Evolutionary conservation across 23 tunicate species (phyloP), one percentile per base, ranked within the genome.

Genomic region (Corella eumyota): DNA sequence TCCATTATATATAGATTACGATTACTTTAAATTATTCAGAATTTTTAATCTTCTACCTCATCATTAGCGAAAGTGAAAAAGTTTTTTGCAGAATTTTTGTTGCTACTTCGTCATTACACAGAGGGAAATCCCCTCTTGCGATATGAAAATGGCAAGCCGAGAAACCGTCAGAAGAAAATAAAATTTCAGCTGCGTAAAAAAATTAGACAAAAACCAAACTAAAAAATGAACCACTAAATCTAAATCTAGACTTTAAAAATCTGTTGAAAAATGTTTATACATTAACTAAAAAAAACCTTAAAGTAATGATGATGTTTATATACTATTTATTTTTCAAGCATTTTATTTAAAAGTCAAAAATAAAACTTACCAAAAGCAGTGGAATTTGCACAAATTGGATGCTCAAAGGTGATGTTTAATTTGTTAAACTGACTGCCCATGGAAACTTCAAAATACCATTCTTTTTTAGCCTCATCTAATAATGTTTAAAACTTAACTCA

Each of bases 281-380:
- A n/a, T n/a, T n/a, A n/a, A n/a, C n/a, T n/a, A n/a, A n/a, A n/a
- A n/a, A n/a, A n/a, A n/a, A n/a, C n/a, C n/a, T n/a, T n/a, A n/a
- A n/a, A n/a, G n/a, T n/a, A n/a, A n/a, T n/a, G n/a, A n/a, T n/a
- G n/a, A n/a, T n/a, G n/a, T n/a, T n/a, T n/a, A n/a, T n/a, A n/a
- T n/a, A n/a, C n/a, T n/a, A n/a, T n/a, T n/a, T n/a, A n/a, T n/a
- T n/a, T n/a, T n/a, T n/a, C n/a, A n/a, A n/a, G n/a, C n/a, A n/a
- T n/a, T n/a, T n/a, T n/a, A n/a, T n/a, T n/a, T n/a, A n/a, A n/a
- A n/a, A n/a, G n/a, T n/a, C n/a, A n/a, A n/a, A n/a, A n/a, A 40
- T 9, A 40, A 15, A 40, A 65, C 91, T 59, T 46, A 75, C 94
- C 81, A 49, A 58, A 84, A 28, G 83, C 94, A 22, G 83, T 75